Evolutionary conservation across 2,797 vertebrate species (phyloP).

Genomic region (Sparus aurata): DNA sequence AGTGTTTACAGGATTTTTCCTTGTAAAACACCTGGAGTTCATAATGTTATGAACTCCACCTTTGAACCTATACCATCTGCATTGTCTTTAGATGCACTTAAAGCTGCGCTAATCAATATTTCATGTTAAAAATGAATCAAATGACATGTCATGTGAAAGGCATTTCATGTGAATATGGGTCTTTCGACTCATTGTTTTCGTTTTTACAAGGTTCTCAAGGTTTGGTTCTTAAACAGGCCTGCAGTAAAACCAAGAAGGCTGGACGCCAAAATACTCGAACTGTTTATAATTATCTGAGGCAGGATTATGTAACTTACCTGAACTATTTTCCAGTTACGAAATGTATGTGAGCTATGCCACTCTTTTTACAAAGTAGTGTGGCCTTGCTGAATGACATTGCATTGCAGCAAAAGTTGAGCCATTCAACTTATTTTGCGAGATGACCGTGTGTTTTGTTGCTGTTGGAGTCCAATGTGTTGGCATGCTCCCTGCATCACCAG

Average conservation of each 20-base stretch:
- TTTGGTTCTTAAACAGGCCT: no score
- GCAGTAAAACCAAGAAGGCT: neutral
- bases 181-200: neutral
- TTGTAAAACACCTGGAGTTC: neutral
- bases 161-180: neutral
- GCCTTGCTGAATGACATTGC: neutral
- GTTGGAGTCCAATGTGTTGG: neutral
- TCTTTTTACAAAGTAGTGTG: neutral
- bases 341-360: no score
- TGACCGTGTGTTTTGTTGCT: neutral
- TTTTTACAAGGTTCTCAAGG: no score
- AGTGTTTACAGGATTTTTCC: neutral
- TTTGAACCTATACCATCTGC: neutral
- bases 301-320: no score
- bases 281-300: no score
- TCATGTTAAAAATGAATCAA: neutral
- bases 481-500: neutral
- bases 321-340: no score
- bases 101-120: neutral
- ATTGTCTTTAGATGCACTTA: neutral
- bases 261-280: no score
- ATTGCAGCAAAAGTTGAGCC: neutral
- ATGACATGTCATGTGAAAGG: neutral
- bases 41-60: neutral
- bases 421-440: neutral